These are phyloP conservation scores for Tichodroma muraria DNA, from an alignment of 2,113 vertebrate genomes.

Conservation along the genomic window DNA sequence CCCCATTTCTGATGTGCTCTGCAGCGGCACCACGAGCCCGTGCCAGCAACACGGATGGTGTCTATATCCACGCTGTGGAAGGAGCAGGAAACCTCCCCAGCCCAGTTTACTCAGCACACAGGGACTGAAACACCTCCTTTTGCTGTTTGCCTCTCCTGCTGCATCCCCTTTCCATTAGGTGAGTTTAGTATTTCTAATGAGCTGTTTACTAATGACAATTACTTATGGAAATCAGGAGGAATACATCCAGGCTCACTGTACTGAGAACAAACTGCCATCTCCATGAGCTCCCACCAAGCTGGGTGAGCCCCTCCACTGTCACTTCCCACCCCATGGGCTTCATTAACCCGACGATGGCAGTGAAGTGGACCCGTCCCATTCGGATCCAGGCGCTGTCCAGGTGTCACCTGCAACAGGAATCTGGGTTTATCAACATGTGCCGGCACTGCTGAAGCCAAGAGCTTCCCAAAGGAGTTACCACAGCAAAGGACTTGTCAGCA, in stretches of 20 bases:
- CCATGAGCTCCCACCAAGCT: background rate
- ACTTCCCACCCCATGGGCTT: rapidly evolving
- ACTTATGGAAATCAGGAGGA: constrained; percentile 31
- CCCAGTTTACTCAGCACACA: rapidly evolving
- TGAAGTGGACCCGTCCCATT: rapidly evolving
- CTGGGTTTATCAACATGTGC: too few species aligned
- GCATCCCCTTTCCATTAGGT: background rate
- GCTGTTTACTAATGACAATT: constrained; percentile 47
- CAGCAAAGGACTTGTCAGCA: background rate
- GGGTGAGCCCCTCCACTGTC: background rate
- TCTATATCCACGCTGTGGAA: rapidly evolving
- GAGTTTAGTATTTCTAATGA: constrained; percentile 11
- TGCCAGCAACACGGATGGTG: background rate
- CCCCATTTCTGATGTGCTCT: background rate
- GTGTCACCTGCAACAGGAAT: background rate
- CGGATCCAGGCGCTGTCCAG: rapidly evolving
- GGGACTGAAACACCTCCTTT: background rate
- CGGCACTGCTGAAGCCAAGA: background rate
- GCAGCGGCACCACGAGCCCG: background rate
- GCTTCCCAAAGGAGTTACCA: rapidly evolving
- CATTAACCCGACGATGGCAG: rapidly evolving
- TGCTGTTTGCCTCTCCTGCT: background rate
- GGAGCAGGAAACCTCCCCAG: background rate
- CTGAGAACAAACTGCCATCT: background rate
- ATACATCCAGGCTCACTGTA: background rate